Base-by-base conservation (phyloP, 1,140 invertebrate species). In the Orchesella cincta region DNA sequence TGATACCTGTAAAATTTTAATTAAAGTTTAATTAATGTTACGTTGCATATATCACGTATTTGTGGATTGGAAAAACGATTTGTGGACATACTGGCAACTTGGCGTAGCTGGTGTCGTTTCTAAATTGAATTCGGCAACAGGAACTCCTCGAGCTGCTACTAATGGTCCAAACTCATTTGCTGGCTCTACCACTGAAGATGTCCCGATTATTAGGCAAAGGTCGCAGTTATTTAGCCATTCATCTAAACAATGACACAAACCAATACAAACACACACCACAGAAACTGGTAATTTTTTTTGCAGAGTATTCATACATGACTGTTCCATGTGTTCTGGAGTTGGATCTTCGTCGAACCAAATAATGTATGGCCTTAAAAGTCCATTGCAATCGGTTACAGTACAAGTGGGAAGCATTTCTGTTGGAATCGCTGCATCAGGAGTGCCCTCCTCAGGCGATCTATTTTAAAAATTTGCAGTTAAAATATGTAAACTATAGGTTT, bases 331-430 rank as follows among this genome's bases (percentile, higher is more conserved):
- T 72, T 88, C 83, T 23, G 86, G 77, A 79, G 94, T 88, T 70
- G 96, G 86, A 83, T 86, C 88, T 88, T 97, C 94, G 8, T 93
- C 93, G 88, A 96, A 96, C 94, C 94, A 96, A 16, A 96, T 91
- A 79, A 96, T 93, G 84, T 95, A 88, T 1, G 94, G 94, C 74
- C 94, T 86, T 14, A 94, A 84, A 23, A 96, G 85, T 28, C 91
- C 91, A 54, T 85, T 86, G 85, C 94, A 96, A 54, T 78, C 77
- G 78, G 78, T 34, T 83, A 89, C 88, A 75, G 87, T 87, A 85
- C 93, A 95, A 82, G 89, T 88, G 33, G 93, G 93, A 75, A 95
- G 84, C 31, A 90, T 85, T 80, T 90, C 86, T n/a, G 87, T 84
- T 70, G 91, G 89, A 82, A 95, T 93, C 35, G 81, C 82, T 26